These are phyloP conservation scores for Dasysyrphus albostriatus DNA, from an alignment of 2,888 invertebrate genomes.

Conservation along the genomic window DNA sequence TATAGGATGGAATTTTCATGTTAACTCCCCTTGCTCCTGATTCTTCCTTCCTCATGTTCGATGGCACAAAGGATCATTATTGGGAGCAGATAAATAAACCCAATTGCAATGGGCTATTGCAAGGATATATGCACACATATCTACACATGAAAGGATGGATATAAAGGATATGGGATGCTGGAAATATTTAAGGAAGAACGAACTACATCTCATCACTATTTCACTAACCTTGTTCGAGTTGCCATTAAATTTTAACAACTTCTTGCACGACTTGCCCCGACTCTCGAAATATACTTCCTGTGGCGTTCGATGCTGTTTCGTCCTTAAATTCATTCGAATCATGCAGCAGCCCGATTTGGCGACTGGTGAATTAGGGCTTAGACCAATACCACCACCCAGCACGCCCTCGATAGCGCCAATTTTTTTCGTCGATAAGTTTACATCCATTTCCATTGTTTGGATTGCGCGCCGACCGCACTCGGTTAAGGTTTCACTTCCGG, in stretches of 20 bases:
- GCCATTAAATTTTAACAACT: conserved; percentile 91
- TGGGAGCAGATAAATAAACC: conserved; percentile 73
- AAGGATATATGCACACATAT: not conserved
- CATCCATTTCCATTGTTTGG: conserved; percentile 82
- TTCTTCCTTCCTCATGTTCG: not conserved
- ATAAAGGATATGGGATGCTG: not conserved
- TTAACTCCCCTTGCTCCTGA: not conserved
- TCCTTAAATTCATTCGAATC: conserved; percentile 58
- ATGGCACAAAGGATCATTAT: conserved; percentile 59
- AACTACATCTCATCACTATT: conserved; percentile 11
- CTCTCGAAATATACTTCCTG: conserved; percentile 91
- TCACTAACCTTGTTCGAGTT: conserved; percentile 90
- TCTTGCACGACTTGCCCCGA: conserved; percentile 92
- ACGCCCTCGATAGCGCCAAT: conserved; percentile 79
- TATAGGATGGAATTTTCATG: conserved; percentile 23
- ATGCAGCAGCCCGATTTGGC: conserved; percentile 69
- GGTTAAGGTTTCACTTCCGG: conserved; percentile 55
- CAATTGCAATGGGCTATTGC: conserved; percentile 44
- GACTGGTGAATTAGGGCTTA: conserved; percentile 63
- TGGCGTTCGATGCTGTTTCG: conserved; percentile 80
- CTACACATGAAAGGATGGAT: not conserved
- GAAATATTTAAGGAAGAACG: conserved; percentile 11
- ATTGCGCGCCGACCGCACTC: conserved; percentile 51
- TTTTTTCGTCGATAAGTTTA: conserved; percentile 80
- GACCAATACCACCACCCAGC: conserved; percentile 55